phyloP scores from a whole-genome alignment of 1,140 invertebrate genomes.

The Drosophila lacertosa region DNA sequence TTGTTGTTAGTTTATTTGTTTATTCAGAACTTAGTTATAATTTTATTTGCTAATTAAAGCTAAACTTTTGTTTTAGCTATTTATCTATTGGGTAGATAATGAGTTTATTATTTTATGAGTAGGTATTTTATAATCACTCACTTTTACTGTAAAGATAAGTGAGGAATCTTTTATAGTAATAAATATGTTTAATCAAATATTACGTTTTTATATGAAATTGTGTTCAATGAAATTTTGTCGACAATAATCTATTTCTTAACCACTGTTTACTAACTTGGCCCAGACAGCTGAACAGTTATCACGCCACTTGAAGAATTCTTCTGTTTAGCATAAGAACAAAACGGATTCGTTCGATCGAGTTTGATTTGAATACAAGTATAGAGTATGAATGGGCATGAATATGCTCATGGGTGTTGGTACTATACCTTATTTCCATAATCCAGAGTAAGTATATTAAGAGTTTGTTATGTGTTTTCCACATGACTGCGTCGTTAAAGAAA shows the following conservation, averaged over 20 bases:
- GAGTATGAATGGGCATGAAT: no score
- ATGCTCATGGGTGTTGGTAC: constrained; percentile 34
- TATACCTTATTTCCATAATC: constrained; percentile 84
- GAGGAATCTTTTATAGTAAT: no score
- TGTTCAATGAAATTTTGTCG: background rate
- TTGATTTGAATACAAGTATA: constrained; percentile 8
- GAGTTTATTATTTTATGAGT: no score
- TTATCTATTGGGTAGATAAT: no score
- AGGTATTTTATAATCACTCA: no score
- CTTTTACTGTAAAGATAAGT: no score
- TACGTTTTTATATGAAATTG: no score
- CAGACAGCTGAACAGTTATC: constrained; percentile 9
- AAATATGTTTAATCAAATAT: no score
- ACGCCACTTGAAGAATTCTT: background rate
- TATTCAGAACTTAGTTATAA: no score
- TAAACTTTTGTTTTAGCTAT: no score
- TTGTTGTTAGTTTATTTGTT: no score
- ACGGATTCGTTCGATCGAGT: background rate
- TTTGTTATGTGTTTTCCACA: constrained; percentile 83
- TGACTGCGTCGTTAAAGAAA: constrained; percentile 59
- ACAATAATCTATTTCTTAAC: background rate
- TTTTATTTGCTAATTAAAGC: no score
- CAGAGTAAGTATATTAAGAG: constrained; percentile 83
- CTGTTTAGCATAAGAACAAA: constrained; percentile 18
- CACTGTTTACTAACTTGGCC: background rate